phyloP scores from a whole-genome alignment of 2,113 vertebrate genomes.

The Nanorana parkeri region DNA sequence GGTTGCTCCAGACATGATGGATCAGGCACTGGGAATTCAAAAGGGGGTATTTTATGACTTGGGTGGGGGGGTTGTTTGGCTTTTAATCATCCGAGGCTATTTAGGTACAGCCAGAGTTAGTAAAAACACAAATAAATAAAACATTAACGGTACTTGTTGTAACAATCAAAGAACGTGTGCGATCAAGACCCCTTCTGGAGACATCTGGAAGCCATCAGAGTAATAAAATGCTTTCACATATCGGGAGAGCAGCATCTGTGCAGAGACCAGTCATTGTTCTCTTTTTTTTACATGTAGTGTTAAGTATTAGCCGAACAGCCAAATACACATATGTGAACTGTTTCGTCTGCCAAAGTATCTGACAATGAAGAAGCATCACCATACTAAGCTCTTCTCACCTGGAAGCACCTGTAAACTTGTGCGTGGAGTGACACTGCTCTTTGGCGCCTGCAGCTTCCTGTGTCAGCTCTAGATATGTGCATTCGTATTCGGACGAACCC shows the following conservation, averaged over 20 bases:
- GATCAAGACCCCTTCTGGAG: neutral
- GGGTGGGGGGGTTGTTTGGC: neutral
- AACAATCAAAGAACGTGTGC: constrained; percentile 33
- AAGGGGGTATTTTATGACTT: neutral
- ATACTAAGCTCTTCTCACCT: too few species aligned
- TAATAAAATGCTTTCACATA: constrained; percentile 41
- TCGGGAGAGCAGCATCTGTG: constrained; percentile 33
- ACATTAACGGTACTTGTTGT: constrained; percentile 22
- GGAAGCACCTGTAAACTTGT: too few species aligned
- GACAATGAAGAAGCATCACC: too few species aligned
- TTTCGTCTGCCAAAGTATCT: too few species aligned
- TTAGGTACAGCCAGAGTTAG: constrained; percentile 13
- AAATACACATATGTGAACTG: too few species aligned
- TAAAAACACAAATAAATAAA: constrained; percentile 39
- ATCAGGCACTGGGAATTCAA: neutral
- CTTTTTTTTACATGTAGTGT: neutral
- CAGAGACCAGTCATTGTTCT: neutral
- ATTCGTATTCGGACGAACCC: too few species aligned
- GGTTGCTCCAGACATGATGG: neutral
- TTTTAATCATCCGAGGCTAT: constrained; percentile 28
- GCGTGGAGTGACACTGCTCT: too few species aligned
- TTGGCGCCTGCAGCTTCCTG: too few species aligned
- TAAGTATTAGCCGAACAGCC: too few species aligned
- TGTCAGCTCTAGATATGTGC: too few species aligned
- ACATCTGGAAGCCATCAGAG: constrained; percentile 47